Evolutionary conservation across 2,888 invertebrate genomes (phyloP).

Genomic region (Hypomecis atomaria): DNA sequence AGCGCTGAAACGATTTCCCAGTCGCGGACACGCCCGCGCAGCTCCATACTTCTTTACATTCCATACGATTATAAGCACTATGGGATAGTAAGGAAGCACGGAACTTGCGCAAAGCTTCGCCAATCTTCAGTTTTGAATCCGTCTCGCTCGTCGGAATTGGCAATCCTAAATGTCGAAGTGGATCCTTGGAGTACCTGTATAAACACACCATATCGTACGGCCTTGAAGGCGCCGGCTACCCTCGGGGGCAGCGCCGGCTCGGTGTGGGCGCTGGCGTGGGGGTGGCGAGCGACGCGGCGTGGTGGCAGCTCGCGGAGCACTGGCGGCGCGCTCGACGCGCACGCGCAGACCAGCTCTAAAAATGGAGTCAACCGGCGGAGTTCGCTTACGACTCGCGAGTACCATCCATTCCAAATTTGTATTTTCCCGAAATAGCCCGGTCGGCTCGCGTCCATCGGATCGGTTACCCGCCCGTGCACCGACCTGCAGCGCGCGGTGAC

Average conservation of each 20-base stretch:
- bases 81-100: constrained; percentile 98
- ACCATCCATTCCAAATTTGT: constrained; percentile 90
- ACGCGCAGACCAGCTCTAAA: constrained; percentile 84
- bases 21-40: constrained; percentile 80
- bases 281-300: constrained; percentile 78
- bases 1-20: constrained; percentile 55
- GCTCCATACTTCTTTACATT: constrained; percentile 99
- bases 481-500: constrained; percentile 73
- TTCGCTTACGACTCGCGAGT: constrained; percentile 82
- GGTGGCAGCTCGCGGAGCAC: constrained; percentile 78
- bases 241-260: constrained; percentile 49
- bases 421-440: constrained; percentile 90
- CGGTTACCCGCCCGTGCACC: constrained; percentile 82
- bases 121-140: constrained; percentile 62
- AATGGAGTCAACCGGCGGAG: constrained; percentile 83
- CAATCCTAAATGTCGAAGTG: constrained; percentile 38
- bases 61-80: constrained; percentile 94
- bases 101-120: constrained; percentile 88
- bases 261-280: constrained; percentile 53
- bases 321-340: constrained; percentile 78
- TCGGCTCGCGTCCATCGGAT: constrained; percentile 83
- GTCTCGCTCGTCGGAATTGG: constrained; percentile 45
- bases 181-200: constrained; percentile 43
- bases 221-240: constrained; percentile 56
- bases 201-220: constrained; percentile 35